Evolutionary conservation across 2,888 invertebrate species (phyloP), one percentile per base, ranked within the genome.

Genomic region (Stomorhina lunata): DNA sequence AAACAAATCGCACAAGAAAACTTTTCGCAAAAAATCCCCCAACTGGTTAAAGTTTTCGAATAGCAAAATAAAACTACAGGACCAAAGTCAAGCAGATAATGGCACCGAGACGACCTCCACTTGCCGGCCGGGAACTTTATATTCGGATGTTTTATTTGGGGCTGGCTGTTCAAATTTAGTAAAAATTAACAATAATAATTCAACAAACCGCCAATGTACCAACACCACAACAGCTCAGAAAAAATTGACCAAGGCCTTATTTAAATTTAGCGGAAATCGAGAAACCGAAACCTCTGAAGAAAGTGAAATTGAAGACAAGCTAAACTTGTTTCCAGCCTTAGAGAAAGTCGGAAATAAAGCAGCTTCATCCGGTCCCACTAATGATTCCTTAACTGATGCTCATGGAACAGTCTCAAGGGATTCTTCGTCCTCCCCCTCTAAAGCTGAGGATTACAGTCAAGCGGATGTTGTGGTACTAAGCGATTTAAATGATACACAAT

Each of bases 61-160:
- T 80, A 84, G 50, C 50, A 72, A 72, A 59, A 25, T 22, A 2
- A 73, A 73, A 59, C 17, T 66, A n/a, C 25, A 40, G 22, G 72
- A 79, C 6, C 5, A 6, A 12, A 59, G 29, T 3, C 4, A 48
- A 4, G 3, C 17, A 3, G 43, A 43, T 40, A 81, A 43, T 10
- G 25, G 32, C 2, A 43, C 34, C 20, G 81, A 84, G 20, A 65
- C 78, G 7, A 73, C 85, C 2, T 86, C 86, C 0, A 81, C 82
- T 6, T 86, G 84, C 50, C 84, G 85, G 7, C 86, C 86, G 0
- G 86, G 86, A 1, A 86, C 85, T 5, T 83, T 84, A 20, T 86
- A 86, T 55, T 86, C 86, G 5, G 86, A 86, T 80, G 86, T 86
- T 12, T 71, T 86, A 3, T 85, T 86, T 71, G 85, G 86, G n/a